Evolutionary conservation across 2,888 invertebrate species (phyloP).

Genomic region (Apamea monoglypha): DNA sequence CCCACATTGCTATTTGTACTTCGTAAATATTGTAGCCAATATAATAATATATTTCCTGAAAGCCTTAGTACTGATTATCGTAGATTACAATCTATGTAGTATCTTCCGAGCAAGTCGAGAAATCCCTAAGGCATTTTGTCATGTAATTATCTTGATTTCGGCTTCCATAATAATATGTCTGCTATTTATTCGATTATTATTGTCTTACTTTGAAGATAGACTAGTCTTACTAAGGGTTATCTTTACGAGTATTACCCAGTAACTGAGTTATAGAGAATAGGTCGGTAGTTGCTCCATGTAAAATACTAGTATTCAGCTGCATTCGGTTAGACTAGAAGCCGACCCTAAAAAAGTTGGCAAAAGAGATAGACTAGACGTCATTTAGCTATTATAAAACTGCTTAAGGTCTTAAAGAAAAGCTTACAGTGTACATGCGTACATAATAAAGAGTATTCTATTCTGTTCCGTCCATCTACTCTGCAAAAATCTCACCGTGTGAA

Average conservation of each 20-base stretch:
- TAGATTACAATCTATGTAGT: conserved; percentile 46
- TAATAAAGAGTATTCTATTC: too few species aligned
- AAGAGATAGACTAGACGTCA: background rate
- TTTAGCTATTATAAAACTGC: background rate
- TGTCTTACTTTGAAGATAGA: conserved; percentile 16
- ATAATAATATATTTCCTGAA: background rate
- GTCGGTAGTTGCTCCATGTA: background rate
- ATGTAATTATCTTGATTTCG: conserved; percentile 58
- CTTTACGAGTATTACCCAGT: too few species aligned
- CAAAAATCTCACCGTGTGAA: too few species aligned
- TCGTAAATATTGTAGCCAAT: background rate
- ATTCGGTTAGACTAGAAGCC: background rate
- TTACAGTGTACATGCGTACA: too few species aligned
- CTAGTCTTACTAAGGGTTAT: background rate
- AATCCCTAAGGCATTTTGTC: conserved; percentile 51
- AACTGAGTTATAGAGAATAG: background rate
- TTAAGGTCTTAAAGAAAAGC: background rate
- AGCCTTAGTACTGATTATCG: conserved; percentile 8
- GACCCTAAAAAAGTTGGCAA: background rate
- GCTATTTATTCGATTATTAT: conserved; percentile 37
- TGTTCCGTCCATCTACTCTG: too few species aligned
- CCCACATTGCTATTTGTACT: background rate
- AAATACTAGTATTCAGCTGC: background rate
- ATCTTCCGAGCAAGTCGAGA: conserved; percentile 42
- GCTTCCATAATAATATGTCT: conserved; percentile 41